A percentile compares a stretch with the other conserved stretches of the same genome.
phyloP scores from a whole-genome alignment of 2,888 invertebrate genomes.

The Cordilura impudica region DNA sequence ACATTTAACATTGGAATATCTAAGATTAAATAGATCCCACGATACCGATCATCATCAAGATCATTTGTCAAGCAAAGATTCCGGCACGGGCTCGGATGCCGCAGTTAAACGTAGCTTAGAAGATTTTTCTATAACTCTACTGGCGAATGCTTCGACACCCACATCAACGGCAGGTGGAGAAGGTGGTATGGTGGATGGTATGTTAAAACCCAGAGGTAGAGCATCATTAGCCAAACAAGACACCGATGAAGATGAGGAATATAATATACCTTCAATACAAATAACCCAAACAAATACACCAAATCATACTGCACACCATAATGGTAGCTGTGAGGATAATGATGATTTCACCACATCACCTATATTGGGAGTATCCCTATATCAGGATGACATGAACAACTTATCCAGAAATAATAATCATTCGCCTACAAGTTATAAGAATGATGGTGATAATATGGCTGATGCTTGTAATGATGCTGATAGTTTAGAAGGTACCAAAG shows the following conservation, averaged over 20 bases:
- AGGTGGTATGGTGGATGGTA: neutral
- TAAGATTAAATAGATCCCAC: conserved; percentile 66
- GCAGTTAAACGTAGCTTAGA: conserved; percentile 74
- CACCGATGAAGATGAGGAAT: conserved; percentile 61
- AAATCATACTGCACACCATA: neutral
- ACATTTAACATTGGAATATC: conserved; percentile 67
- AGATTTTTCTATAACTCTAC: conserved; percentile 67
- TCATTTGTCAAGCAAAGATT: conserved; percentile 74
- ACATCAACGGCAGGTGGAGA: neutral
- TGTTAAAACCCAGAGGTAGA: conserved; percentile 40
- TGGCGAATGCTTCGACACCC: conserved; percentile 53
- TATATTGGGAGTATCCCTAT: conserved; percentile 69
- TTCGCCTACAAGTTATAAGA: neutral
- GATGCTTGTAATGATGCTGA: neutral
- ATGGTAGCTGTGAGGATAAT: conserved; percentile 63
- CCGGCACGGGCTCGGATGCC: conserved; percentile 75
- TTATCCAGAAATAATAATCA: conserved; percentile 58
- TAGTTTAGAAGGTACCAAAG: neutral
- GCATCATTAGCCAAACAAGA: conserved; percentile 54
- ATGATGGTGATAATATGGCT: neutral
- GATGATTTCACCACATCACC: conserved; percentile 68
- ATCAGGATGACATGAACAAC: conserved; percentile 44
- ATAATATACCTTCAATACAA: conserved; percentile 19
- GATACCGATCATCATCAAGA: conserved; percentile 70
- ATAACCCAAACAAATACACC: conserved; percentile 6